Evolutionary conservation across 2,888 invertebrate species (phyloP), one percentile per base, ranked within the genome.

Genomic region (Perdita meconis): DNA sequence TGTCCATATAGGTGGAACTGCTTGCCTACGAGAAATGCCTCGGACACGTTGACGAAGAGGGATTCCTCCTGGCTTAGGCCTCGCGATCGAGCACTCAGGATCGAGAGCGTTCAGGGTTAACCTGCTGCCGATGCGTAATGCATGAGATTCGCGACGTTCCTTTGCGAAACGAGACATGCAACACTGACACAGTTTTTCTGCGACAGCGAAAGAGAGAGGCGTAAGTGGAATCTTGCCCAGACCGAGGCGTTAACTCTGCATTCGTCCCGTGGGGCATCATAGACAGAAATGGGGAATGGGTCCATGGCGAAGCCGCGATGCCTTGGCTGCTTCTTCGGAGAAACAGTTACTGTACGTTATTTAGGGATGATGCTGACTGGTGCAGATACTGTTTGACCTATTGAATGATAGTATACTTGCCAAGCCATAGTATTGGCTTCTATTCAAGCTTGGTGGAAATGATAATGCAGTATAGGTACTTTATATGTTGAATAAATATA

Each of bases 1-100:
- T 85, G 84, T 82, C 89, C 86, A 85, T 87, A 84, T 84, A 84
- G 70, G 84, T 77, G 40, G 50, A 60, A 72, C 77, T 67, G 44
- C 72, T 70, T 42, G 63, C 65, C 81, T 79, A 83, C 63, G 67
- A 85, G 68, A 42, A 16, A 55, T 66, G 50, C 36, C 34, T 36
- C 66, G 22, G 44, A 51, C 84, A 68, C 72, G 55, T 65, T 57
- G 57, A 80, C 74, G 74, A 66, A 42, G 57, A 70, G 61, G 79
- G 59, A 64, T 65, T 69, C 42, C 60, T 44, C 44, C 24, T 30
- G 30, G 12, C 26, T 61, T 50, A 40, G 12, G 19, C 30, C n/a
- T 64, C 66, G 69, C 61, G 60, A 38, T 44, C 44, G 59, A 38
- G 34, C 50, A 42, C 36, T 10, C 34, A n/a, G 16, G 44, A 51